These are phyloP conservation scores for Acipenser oxyrinchus DNA, from an alignment of 2,797 vertebrate genomes.

Conservation along the genomic window DNA sequence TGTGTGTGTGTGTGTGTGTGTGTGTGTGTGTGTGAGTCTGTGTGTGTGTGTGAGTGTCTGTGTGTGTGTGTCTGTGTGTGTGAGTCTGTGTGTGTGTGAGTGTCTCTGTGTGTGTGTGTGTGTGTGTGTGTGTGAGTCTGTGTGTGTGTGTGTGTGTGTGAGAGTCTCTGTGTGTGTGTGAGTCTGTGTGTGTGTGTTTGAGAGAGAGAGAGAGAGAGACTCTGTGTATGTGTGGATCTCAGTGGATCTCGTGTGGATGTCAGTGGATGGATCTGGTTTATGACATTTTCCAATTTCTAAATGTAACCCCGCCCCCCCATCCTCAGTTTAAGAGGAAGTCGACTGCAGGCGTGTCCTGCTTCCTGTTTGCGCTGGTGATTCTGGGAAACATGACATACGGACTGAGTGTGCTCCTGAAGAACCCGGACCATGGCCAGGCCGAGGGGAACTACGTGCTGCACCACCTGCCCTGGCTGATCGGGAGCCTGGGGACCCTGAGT, in stretches of 20 bases:
- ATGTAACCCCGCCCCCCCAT: background rate
- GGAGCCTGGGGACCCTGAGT: conserved; percentile 82
- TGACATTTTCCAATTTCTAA: background rate
- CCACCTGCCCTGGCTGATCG: conserved; percentile 91
- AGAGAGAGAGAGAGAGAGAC: background rate
- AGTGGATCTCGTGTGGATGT: background rate
- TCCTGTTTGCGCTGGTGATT: conserved; percentile 85
- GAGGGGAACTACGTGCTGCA: conserved; percentile 75
- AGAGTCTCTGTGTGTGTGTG: too few relatives aligned
- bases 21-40: too few relatives aligned
- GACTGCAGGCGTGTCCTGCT: conserved; percentile 78
- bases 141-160: too few relatives aligned
- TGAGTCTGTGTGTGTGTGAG: too few relatives aligned
- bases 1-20: too few relatives aligned
- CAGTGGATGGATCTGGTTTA: background rate
- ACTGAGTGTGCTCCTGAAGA: conserved; percentile 81
- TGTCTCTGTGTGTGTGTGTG: too few relatives aligned
- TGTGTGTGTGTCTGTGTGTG: too few relatives aligned
- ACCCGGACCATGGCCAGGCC: conserved; percentile 64
- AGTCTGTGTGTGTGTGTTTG: too few relatives aligned
- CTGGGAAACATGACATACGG: conserved; percentile 83
- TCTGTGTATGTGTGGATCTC: background rate
- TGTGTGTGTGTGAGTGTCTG: too few relatives aligned
- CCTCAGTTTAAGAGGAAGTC: conserved; percentile 78
- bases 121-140: too few relatives aligned